A percentile compares a stretch with the other conserved stretches of the same genome.
phyloP scores from a whole-genome alignment of 2,888 invertebrate genomes.

The Tethea ocularis region DNA sequence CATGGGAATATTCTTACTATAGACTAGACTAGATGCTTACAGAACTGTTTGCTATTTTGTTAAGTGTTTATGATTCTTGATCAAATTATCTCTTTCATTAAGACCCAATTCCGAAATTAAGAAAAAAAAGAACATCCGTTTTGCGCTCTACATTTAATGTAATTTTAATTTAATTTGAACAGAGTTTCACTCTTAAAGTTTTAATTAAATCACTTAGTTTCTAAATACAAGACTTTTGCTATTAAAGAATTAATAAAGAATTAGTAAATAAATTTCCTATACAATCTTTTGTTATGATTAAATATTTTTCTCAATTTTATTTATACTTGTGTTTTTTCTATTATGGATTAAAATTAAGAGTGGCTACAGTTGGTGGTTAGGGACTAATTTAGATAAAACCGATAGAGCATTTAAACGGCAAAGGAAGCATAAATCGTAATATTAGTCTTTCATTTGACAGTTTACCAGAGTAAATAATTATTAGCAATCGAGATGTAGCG shows the following conservation, averaged over 20 bases:
- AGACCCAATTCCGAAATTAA: neutral
- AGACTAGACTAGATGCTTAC: too few relatives aligned
- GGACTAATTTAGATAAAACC: slow-evolving; percentile 37
- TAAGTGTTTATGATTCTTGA: neutral
- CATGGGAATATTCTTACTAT: too few relatives aligned
- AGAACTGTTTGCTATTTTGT: too few relatives aligned
- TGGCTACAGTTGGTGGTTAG: slow-evolving; percentile 14
- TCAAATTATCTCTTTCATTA: neutral
- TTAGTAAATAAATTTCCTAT: neutral
- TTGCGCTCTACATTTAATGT: neutral
- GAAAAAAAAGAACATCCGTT: neutral
- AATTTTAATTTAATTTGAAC: neutral
- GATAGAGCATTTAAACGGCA: slow-evolving; percentile 12
- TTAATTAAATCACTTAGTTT: neutral
- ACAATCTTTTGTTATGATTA: neutral
- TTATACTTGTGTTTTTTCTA: neutral
- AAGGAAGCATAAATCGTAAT: neutral
- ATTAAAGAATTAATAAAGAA: neutral
- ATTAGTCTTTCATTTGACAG: slow-evolving; percentile 5
- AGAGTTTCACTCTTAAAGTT: neutral
- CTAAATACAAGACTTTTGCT: neutral
- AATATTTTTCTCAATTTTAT: neutral
- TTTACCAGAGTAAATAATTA: neutral
- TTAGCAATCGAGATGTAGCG: neutral
- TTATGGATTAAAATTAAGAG: slow-evolving; percentile 15